These are phyloP conservation scores for Myotis yumanensis DNA, from an alignment of 2,113 vertebrate species.

Conservation along the genomic window DNA sequence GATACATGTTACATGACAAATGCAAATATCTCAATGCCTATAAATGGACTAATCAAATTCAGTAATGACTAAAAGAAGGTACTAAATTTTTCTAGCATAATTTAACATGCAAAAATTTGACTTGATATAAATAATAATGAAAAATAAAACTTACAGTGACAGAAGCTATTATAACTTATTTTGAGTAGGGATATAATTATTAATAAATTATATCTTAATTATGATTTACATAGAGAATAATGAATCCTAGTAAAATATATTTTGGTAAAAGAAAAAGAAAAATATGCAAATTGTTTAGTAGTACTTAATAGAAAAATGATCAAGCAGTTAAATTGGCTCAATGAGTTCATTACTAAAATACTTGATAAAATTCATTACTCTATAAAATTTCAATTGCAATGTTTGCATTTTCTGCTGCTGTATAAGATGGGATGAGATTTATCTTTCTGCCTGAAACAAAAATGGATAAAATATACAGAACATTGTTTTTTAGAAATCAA, in stretches of 20 bases:
- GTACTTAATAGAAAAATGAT: not conserved
- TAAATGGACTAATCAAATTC: not conserved
- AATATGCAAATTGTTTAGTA: not conserved
- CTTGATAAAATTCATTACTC: conserved; percentile 8
- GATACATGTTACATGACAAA: not conserved
- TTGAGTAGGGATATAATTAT: not conserved
- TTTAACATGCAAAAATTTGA: not conserved
- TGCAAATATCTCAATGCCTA: not conserved
- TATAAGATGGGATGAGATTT: not conserved
- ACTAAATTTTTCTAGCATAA: not conserved
- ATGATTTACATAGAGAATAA: not conserved
- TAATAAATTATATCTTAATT: conserved; percentile 24
- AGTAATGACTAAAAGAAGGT: not conserved
- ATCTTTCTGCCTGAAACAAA: not conserved
- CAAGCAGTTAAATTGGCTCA: not conserved
- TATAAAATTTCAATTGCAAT: conserved; percentile 24
- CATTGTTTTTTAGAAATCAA: not conserved
- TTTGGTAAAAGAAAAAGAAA: not conserved
- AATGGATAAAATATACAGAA: not conserved
- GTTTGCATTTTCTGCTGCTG: not conserved
- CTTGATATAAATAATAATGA: not conserved
- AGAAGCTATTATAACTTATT: not conserved
- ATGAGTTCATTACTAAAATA: not conserved
- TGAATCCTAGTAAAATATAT: not conserved
- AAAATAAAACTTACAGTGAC: not conserved